Evolutionary conservation across 2,797 vertebrate species (phyloP).

Genomic region (Buphagus erythrorhynchus): DNA sequence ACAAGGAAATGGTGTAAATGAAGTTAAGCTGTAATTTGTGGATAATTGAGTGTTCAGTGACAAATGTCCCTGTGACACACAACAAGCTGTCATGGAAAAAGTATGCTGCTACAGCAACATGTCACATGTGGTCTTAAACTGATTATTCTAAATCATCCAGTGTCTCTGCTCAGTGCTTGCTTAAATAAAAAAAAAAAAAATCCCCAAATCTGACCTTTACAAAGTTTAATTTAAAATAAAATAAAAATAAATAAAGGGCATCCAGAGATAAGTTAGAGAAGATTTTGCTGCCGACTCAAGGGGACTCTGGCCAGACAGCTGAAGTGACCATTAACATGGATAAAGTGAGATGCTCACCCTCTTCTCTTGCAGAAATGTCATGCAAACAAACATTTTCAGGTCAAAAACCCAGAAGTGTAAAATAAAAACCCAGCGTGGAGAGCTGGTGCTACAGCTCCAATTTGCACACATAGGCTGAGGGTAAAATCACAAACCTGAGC

Average conservation of each 20-base stretch:
- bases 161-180: neutral
- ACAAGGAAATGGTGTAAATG: slow-evolving; percentile 27
- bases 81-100: slow-evolving; percentile 46
- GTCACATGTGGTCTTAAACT: slow-evolving; percentile 50
- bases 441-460: neutral
- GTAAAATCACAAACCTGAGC: slow-evolving; percentile 60
- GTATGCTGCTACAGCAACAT: neutral
- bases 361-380: slow-evolving; percentile 15
- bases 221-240: neutral
- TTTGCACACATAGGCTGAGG: slow-evolving; percentile 9
- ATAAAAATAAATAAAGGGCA: neutral
- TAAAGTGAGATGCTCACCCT: neutral
- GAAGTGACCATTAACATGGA: neutral
- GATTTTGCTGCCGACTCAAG: neutral
- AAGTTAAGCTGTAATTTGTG: slow-evolving; percentile 32
- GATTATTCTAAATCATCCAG: slow-evolving; percentile 30
- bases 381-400: slow-evolving; percentile 4
- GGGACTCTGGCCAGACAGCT: neutral
- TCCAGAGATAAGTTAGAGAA: neutral
- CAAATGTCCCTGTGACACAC: slow-evolving; percentile 38
- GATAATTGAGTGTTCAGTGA: slow-evolving; percentile 60
- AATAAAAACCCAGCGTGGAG: neutral
- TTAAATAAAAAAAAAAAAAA: neutral
- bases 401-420: slow-evolving; percentile 13
- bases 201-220: neutral